These are phyloP conservation scores for Macaria notata DNA, from an alignment of 2,888 invertebrate species.

Conservation along the genomic window DNA sequence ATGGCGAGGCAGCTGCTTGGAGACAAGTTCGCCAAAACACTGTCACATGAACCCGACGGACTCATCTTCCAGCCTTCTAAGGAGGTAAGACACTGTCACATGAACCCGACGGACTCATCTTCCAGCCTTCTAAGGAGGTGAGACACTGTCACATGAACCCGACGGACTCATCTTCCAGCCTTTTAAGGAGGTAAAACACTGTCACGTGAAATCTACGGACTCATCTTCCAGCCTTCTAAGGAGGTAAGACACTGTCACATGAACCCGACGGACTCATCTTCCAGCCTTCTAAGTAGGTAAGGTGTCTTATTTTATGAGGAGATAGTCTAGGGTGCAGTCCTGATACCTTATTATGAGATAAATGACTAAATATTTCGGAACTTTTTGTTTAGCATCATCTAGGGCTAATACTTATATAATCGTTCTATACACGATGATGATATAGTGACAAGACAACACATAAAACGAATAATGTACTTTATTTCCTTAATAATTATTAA, in stretches of 20 bases:
- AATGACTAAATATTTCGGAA: too few species aligned
- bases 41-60: conserved; percentile 98
- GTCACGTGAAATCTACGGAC: conserved; percentile 93
- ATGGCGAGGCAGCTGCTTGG: conserved; percentile 87
- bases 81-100: conserved; percentile 79
- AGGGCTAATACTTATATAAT: too few species aligned
- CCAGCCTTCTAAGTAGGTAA: conserved; percentile 93
- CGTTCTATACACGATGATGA: too few species aligned
- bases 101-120: conserved; percentile 98
- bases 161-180: conserved; percentile 99
- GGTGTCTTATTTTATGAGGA: too few species aligned
- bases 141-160: conserved; percentile 84
- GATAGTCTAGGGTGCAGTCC: too few species aligned
- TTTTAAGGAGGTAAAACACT: conserved; percentile 84
- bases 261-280: conserved; percentile 99
- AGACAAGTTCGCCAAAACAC: conserved; percentile 91
- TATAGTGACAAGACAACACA: too few species aligned
- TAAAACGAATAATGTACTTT: too few species aligned
- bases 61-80: conserved; percentile 97
- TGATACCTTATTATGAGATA: too few species aligned
- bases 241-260: conserved; percentile 93
- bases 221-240: conserved; percentile 97
- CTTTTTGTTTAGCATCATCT: too few species aligned
- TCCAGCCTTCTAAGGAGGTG: conserved; percentile 95
- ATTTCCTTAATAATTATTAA: too few species aligned